These are phyloP conservation scores for Odontesthes bonariensis DNA, from an alignment of 2,113 vertebrate species.

Conservation along the genomic window DNA sequence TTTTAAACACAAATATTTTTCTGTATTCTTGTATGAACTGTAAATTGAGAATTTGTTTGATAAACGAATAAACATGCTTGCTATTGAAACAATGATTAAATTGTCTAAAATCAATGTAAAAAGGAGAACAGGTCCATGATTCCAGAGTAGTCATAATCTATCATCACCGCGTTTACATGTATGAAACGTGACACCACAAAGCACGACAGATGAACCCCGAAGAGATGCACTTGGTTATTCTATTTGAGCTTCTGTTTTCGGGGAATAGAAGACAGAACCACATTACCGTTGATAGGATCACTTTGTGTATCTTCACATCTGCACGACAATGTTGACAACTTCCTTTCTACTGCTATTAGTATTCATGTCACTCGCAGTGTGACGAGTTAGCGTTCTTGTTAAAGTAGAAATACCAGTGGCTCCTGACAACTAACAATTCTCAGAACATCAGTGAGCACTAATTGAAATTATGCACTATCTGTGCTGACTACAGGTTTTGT, in stretches of 20 bases:
- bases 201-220: neutral
- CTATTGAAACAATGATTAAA: too few relatives aligned
- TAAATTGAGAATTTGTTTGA: conserved; percentile 40
- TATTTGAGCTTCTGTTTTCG: neutral
- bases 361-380: neutral
- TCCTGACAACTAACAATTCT: conserved; percentile 1
- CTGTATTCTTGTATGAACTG: conserved; percentile 45
- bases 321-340: neutral
- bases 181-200: too few relatives aligned
- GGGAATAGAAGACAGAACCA: neutral
- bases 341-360: neutral
- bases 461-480: neutral
- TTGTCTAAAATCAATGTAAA: neutral
- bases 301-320: neutral
- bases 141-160: neutral
- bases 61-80: conserved; percentile 45
- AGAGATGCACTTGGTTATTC: neutral
- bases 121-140: neutral
- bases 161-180: too few relatives aligned
- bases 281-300: neutral
- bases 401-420: neutral
- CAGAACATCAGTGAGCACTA: conserved; percentile 8
- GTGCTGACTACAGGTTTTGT: conserved; percentile 3
- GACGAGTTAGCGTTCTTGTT: neutral
- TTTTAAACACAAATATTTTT: conserved; percentile 18